A percentile compares a stretch with the other conserved stretches of the same genome.
These are phyloP conservation scores for Myanophis thanlyinensis DNA, from an alignment of 2,113 vertebrate species.

Conservation along the genomic window DNA sequence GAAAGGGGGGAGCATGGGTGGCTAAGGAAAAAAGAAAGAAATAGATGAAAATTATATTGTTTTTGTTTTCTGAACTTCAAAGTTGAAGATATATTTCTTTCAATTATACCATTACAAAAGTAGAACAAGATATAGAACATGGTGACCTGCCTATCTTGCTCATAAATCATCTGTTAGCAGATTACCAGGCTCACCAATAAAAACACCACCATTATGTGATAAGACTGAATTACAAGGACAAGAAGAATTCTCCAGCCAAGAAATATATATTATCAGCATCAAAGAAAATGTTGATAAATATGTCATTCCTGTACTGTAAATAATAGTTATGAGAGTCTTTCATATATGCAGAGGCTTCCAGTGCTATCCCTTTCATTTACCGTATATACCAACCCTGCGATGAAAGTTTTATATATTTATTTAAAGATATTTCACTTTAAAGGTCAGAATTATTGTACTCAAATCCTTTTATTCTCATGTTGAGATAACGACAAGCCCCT, in stretches of 20 bases:
- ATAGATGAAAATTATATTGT: neutral
- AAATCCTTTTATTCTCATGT: neutral
- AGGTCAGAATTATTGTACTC: neutral
- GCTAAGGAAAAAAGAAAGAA: neutral
- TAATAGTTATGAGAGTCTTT: neutral
- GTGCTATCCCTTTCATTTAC: neutral
- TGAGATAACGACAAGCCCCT: neutral
- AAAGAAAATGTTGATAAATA: neutral
- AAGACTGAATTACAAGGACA: neutral
- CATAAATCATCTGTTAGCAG: neutral
- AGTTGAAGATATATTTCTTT: neutral
- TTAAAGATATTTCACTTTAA: neutral
- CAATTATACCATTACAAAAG: neutral
- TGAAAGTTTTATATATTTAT: neutral
- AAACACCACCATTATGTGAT: neutral
- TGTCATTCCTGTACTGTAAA: neutral
- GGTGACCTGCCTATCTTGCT: neutral
- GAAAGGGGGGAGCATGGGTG: neutral
- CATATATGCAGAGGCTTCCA: neutral
- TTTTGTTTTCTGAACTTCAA: neutral
- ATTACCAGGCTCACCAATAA: neutral
- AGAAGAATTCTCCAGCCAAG: neutral
- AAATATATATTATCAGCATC: neutral
- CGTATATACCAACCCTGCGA: neutral
- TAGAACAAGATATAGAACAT: neutral